phyloP scores from a whole-genome alignment of 2,797 vertebrate genomes.

The Perodicticus potto region DNA sequence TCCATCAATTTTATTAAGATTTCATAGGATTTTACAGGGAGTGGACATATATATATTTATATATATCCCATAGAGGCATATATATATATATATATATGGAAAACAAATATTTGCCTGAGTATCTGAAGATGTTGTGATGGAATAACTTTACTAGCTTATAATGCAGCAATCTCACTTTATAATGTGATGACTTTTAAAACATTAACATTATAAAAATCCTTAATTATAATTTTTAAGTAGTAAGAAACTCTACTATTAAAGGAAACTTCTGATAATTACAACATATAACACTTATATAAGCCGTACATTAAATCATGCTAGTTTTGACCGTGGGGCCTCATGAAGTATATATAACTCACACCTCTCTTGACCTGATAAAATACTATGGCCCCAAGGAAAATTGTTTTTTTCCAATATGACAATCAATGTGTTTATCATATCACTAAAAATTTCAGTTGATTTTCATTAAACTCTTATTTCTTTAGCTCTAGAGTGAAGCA shows the following conservation, averaged over 20 bases:
- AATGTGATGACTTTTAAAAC: conserved; percentile 46
- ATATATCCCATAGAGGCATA: no score
- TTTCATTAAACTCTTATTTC: conserved; percentile 33
- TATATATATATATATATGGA: no score
- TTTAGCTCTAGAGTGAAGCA: conserved; percentile 19
- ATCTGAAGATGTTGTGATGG: not conserved
- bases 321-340: no score
- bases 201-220: not conserved
- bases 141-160: conserved; percentile 7
- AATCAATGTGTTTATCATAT: not conserved
- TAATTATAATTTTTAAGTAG: conserved; percentile 56
- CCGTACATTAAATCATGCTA: not conserved
- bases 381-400: no score
- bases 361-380: no score
- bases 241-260: not conserved
- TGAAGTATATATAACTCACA: no score
- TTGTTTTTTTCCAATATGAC: no score
- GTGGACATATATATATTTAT: not conserved
- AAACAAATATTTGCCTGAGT: no score
- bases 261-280: not conserved
- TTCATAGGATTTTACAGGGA: not conserved
- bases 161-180: not conserved
- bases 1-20: conserved; percentile 4
- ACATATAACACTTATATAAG: not conserved
- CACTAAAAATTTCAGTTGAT: conserved; percentile 36